Evolutionary conservation across 1,140 invertebrate genomes (phyloP).

Genomic region (Sminthurides bifidus): DNA sequence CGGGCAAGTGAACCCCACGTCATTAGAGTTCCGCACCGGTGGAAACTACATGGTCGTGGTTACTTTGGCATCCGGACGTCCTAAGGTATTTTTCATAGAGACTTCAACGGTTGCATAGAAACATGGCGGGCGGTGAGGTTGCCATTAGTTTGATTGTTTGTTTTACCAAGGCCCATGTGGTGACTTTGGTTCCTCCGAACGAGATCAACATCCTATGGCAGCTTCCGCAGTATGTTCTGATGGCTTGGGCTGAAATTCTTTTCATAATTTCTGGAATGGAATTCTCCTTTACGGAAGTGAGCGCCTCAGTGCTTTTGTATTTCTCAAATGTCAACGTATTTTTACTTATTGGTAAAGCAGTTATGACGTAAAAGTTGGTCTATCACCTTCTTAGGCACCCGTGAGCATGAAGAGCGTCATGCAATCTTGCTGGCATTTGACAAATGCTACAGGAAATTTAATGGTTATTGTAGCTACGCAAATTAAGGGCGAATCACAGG

Average conservation of each 20-base stretch:
- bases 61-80: too few relatives aligned
- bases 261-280: constrained; percentile 29
- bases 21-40: too few relatives aligned
- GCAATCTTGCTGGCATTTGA: constrained; percentile 76
- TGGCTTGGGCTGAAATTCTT: constrained; percentile 29
- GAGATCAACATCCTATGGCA: constrained; percentile 40
- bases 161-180: background rate
- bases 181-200: constrained; percentile 2
- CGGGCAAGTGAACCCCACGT: too few relatives aligned
- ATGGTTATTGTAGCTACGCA: constrained; percentile 78
- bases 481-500: constrained; percentile 46
- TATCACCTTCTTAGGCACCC: constrained; percentile 57
- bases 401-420: constrained; percentile 81
- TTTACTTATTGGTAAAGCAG: background rate
- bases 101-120: too few relatives aligned
- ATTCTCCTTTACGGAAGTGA: constrained; percentile 28
- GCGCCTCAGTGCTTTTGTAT: background rate
- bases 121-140: too few relatives aligned
- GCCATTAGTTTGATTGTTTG: too few relatives aligned
- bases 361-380: background rate
- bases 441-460: constrained; percentile 79
- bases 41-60: too few relatives aligned
- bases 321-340: background rate
- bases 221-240: constrained; percentile 47
- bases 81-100: too few relatives aligned